Evolutionary conservation across 2,113 vertebrate genomes (phyloP).

Genomic region (Rallus limicola): DNA sequence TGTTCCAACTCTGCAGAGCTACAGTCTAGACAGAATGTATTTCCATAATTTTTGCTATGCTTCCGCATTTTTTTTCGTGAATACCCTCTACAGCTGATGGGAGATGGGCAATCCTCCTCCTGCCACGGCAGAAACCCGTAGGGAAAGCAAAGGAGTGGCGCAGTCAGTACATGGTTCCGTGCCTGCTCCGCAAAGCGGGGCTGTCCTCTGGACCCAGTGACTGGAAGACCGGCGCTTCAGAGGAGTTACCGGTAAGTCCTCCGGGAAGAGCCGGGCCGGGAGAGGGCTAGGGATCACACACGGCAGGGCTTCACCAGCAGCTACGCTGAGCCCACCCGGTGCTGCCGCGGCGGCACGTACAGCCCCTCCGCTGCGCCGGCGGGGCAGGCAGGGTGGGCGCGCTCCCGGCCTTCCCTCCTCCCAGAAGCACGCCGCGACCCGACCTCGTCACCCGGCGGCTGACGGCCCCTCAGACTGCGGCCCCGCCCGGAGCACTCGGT

Average conservation of each 20-base stretch:
- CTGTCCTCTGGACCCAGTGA: fast-evolving
- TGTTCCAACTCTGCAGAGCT: too few relatives aligned
- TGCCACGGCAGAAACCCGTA: fast-evolving
- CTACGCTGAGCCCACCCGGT: not conserved
- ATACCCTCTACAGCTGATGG: not conserved
- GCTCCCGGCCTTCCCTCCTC: not conserved
- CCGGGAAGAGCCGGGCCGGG: fast-evolving
- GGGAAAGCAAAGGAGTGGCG: not conserved
- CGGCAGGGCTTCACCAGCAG: not conserved
- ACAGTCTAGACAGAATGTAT: not conserved
- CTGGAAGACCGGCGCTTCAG: not conserved
- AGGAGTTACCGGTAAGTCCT: fast-evolving
- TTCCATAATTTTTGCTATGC: fast-evolving
- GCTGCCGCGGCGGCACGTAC: not conserved
- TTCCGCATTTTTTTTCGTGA: fast-evolving
- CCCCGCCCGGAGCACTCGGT: not conserved
- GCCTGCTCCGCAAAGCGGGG: not conserved
- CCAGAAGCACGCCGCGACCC: not conserved
- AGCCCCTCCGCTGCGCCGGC: not conserved
- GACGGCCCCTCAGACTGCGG: not conserved
- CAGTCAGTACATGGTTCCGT: fast-evolving
- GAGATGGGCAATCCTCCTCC: fast-evolving
- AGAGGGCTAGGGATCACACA: fast-evolving
- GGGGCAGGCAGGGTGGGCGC: not conserved
- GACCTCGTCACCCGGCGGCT: not conserved